Evolutionary conservation across 2,113 vertebrate species (phyloP).

Genomic region (Petaurus breviceps): DNA sequence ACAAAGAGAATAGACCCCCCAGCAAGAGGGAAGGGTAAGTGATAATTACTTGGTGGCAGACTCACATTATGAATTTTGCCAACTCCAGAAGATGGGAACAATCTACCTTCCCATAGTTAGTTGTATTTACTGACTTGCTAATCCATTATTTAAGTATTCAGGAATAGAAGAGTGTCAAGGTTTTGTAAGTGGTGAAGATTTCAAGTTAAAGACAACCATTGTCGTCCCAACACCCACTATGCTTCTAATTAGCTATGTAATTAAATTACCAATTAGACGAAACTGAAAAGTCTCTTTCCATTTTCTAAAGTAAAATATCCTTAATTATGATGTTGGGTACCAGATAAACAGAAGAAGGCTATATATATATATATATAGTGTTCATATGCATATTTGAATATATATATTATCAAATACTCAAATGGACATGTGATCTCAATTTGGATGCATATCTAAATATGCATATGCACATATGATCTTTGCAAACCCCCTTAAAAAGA

Average conservation of each 20-base stretch:
- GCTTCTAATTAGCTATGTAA: constrained; percentile 77
- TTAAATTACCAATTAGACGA: constrained; percentile 78
- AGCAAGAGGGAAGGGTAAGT: constrained; percentile 45
- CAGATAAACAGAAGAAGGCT: constrained; percentile 70
- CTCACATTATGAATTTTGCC: constrained; percentile 43
- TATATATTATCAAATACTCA: constrained; percentile 69
- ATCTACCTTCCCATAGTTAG: constrained; percentile 25
- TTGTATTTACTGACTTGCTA: constrained; percentile 65
- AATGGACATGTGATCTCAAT: background rate
- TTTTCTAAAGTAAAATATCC: constrained; percentile 72
- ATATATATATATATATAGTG: constrained; percentile 48
- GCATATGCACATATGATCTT: background rate
- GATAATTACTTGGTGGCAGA: constrained; percentile 57
- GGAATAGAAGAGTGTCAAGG: constrained; percentile 61
- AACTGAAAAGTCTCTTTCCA: constrained; percentile 68
- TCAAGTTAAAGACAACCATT: constrained; percentile 74
- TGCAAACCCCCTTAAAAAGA: background rate
- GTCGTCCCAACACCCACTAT: constrained; percentile 75
- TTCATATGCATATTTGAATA: constrained; percentile 71
- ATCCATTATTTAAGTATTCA: constrained; percentile 73
- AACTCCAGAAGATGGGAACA: constrained; percentile 39
- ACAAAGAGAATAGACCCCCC: background rate
- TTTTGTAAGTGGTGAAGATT: constrained; percentile 72
- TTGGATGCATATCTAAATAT: background rate
- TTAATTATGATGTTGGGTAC: constrained; percentile 74